phyloP scores from a whole-genome alignment of 2,888 invertebrate species.

The Parascotia fuliginaria region DNA sequence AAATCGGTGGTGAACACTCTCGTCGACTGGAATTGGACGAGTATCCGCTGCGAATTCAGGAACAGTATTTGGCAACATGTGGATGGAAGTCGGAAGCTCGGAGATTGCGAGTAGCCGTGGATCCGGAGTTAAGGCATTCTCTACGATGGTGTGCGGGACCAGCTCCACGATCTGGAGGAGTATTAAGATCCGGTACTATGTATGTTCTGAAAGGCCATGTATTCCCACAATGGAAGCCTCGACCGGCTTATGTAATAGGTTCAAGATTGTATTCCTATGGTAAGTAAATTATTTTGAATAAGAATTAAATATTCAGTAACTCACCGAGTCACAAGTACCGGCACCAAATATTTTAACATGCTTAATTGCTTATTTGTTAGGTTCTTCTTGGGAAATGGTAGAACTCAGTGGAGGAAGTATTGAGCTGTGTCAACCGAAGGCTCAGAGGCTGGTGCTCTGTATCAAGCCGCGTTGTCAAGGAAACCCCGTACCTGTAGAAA shows the following conservation, averaged over 20 bases:
- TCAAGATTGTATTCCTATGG: constrained; percentile 87
- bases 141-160: constrained; percentile 88
- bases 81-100: constrained; percentile 87
- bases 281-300: constrained; percentile 32
- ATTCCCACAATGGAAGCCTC: constrained; percentile 88
- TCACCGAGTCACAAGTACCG: too few relatives aligned
- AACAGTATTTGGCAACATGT: constrained; percentile 84
- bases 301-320: too few relatives aligned
- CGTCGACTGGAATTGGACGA: constrained; percentile 84
- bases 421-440: constrained; percentile 76
- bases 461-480: constrained; percentile 75
- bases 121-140: constrained; percentile 87
- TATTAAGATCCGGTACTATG: constrained; percentile 78
- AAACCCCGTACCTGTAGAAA: constrained; percentile 61
- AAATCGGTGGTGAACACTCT: constrained; percentile 85
- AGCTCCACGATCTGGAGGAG: constrained; percentile 75
- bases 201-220: constrained; percentile 88
- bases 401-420: constrained; percentile 77
- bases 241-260: constrained; percentile 86
- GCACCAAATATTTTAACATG: not conserved
- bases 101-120: constrained; percentile 87
- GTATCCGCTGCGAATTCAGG: constrained; percentile 86
- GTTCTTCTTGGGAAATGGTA: constrained; percentile 70
- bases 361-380: constrained; percentile 56
- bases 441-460: constrained; percentile 75